A percentile compares a stretch with the other conserved stretches of the same genome.
These are phyloP conservation scores for Centropyge bicolor DNA, from an alignment of 2,797 vertebrate species.

Conservation along the genomic window DNA sequence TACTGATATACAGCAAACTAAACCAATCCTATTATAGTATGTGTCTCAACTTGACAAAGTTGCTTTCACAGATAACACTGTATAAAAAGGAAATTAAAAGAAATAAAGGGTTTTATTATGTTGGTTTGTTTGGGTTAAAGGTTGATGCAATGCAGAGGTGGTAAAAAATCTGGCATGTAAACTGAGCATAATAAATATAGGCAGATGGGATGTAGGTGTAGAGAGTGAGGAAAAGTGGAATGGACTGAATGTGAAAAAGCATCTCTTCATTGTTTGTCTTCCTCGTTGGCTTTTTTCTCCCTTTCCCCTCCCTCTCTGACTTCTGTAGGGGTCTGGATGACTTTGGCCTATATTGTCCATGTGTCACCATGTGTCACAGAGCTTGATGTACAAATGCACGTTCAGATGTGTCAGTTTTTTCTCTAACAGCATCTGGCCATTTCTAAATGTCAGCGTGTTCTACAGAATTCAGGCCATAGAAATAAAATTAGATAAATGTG, in stretches of 20 bases:
- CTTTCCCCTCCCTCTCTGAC: background rate
- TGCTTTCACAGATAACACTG: background rate
- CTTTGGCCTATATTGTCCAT: slow-evolving; percentile 16
- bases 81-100: background rate
- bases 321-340: slow-evolving; percentile 8
- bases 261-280: background rate
- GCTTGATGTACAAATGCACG: slow-evolving; percentile 34
- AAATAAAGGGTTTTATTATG: background rate
- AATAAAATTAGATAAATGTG: background rate
- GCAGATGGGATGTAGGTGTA: too few relatives aligned
- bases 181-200: background rate
- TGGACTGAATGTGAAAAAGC: background rate
- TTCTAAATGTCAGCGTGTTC: slow-evolving; percentile 45
- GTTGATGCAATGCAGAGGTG: too few relatives aligned
- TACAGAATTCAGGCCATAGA: background rate
- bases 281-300: background rate
- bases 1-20: background rate
- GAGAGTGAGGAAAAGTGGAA: background rate
- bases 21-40: background rate
- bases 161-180: background rate
- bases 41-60: background rate
- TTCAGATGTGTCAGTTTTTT: slow-evolving; percentile 28
- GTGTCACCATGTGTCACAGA: slow-evolving; percentile 23
- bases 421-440: slow-evolving; percentile 8
- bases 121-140: background rate